Evolutionary conservation across 2,797 vertebrate species (phyloP).

Genomic region (Onychomys leucogaster): DNA sequence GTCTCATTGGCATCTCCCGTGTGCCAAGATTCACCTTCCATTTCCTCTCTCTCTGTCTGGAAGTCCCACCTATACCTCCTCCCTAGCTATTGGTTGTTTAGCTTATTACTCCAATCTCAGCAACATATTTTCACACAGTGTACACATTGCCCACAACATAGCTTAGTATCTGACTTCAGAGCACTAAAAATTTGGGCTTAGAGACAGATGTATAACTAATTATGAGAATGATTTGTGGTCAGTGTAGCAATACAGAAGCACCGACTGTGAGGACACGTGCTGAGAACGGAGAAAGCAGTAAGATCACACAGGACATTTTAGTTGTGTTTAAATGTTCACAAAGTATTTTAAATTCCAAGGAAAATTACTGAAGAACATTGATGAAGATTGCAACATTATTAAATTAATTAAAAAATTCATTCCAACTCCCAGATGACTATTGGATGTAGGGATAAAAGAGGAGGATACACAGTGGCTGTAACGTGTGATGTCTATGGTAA

Average conservation of each 20-base stretch:
- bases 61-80: neutral
- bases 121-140: neutral
- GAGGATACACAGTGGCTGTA: neutral
- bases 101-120: neutral
- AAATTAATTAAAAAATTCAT: neutral
- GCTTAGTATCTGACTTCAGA: neutral
- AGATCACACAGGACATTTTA: neutral
- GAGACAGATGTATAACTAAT: neutral
- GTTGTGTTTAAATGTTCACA: neutral
- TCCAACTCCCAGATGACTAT: neutral
- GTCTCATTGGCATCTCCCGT: neutral
- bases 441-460: neutral
- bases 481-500: neutral
- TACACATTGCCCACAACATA: neutral
- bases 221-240: neutral
- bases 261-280: neutral
- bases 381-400: neutral
- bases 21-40: neutral
- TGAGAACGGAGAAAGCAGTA: neutral
- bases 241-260: neutral
- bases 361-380: neutral
- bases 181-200: conserved; percentile 16
- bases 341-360: conserved; percentile 24
- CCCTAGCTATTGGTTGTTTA: neutral
- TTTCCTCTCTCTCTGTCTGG: neutral